A percentile compares a stretch with the other conserved stretches of the same genome.
phyloP scores from a whole-genome alignment of 2,888 invertebrate species.

The Endomychus coccineus region DNA sequence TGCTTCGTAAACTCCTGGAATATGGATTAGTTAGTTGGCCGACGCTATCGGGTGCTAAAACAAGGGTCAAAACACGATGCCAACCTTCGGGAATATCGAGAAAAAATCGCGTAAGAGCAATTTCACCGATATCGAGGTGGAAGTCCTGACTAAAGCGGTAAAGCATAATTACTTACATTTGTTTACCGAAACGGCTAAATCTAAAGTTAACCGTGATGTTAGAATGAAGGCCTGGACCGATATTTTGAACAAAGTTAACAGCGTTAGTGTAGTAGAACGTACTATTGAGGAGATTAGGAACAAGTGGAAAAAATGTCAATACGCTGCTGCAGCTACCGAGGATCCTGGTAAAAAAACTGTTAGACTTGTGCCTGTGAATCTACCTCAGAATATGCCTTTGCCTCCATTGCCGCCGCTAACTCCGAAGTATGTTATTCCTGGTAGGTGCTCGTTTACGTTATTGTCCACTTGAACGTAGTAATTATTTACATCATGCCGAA shows the following conservation, averaged over 20 bases:
- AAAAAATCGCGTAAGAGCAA: constrained; percentile 32
- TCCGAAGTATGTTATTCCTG: constrained; percentile 1
- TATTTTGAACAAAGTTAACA: constrained; percentile 31
- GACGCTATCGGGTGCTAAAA: too few relatives aligned
- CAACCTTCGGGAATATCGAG: background rate
- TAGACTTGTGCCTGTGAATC: too few relatives aligned
- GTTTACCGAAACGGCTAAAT: constrained; percentile 30
- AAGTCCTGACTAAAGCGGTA: constrained; percentile 28
- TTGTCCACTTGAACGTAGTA: too few relatives aligned
- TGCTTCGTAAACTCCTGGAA: too few relatives aligned
- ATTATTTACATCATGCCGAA: too few relatives aligned
- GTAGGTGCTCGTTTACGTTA: background rate
- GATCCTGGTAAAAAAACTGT: too few relatives aligned
- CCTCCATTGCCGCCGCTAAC: constrained; percentile 15
- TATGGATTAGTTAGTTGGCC: too few relatives aligned
- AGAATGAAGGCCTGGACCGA: constrained; percentile 32
- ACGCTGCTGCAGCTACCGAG: constrained; percentile 18
- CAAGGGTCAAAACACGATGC: too few relatives aligned
- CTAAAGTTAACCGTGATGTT: constrained; percentile 26
- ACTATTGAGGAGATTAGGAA: constrained; percentile 35
- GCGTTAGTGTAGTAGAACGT: constrained; percentile 30
- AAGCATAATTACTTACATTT: constrained; percentile 28
- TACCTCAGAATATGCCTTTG: constrained; percentile 6
- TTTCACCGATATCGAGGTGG: constrained; percentile 32
- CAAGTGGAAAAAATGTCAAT: constrained; percentile 36